These are phyloP conservation scores for Branchinecta lynchi DNA, from an alignment of 1,140 invertebrate genomes.

Conservation along the genomic window DNA sequence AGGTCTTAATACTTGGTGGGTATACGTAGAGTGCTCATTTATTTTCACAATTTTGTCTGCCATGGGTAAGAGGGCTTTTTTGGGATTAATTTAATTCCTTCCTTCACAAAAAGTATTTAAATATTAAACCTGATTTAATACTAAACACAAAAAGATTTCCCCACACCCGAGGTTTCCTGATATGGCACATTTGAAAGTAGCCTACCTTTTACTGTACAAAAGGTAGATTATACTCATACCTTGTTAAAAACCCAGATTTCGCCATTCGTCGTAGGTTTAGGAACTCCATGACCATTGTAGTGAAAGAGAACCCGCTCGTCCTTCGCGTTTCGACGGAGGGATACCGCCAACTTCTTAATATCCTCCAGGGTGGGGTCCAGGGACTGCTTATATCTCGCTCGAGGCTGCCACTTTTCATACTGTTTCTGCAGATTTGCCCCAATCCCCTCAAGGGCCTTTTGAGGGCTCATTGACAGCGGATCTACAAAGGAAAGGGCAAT, in stretches of 20 bases:
- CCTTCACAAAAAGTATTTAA: too few species aligned
- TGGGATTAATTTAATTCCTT: too few species aligned
- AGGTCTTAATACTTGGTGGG: too few species aligned
- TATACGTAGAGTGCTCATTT: too few species aligned
- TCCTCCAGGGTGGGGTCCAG: slow-evolving; percentile 95
- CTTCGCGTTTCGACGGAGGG: slow-evolving; percentile 90
- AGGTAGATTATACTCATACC: slow-evolving; percentile 33
- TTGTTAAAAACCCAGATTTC: slow-evolving; percentile 99
- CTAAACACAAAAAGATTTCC: too few species aligned
- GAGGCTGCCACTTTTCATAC: slow-evolving; percentile 93
- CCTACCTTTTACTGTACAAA: too few species aligned
- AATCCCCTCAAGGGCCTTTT: slow-evolving; percentile 84
- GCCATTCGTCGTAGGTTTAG: slow-evolving; percentile 90
- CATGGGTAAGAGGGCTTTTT: too few species aligned
- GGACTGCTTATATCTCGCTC: slow-evolving; percentile 88
- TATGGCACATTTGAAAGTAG: too few species aligned
- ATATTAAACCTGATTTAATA: too few species aligned
- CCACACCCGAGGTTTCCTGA: too few species aligned
- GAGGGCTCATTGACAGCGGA: slow-evolving; percentile 66
- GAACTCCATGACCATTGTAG: slow-evolving; percentile 99
- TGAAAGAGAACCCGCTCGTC: slow-evolving; percentile 98
- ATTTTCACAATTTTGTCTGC: too few species aligned
- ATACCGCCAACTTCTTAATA: slow-evolving; percentile 79
- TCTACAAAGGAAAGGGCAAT: slow-evolving; percentile 35
- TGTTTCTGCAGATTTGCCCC: slow-evolving; percentile 83